These are phyloP conservation scores for Rhinichthys osculus DNA, from an alignment of 2,797 vertebrate genomes.

Conservation along the genomic window DNA sequence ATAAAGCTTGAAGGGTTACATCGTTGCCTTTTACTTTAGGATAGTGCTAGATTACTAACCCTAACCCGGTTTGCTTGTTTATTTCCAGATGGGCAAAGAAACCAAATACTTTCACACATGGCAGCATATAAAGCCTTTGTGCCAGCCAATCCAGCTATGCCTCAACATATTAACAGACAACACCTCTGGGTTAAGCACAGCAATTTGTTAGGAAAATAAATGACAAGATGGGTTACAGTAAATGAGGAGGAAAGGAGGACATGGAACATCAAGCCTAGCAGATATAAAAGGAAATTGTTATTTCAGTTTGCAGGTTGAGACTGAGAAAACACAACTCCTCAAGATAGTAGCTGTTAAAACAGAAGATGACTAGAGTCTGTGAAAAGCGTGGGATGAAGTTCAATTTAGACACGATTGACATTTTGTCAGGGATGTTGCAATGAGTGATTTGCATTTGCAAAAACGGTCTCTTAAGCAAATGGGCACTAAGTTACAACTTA, in stretches of 20 bases:
- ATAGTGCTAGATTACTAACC: background rate
- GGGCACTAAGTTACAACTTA: background rate
- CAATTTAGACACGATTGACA: slow-evolving; percentile 26
- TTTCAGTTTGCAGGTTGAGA: slow-evolving; percentile 41
- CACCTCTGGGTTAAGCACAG: slow-evolving; percentile 39
- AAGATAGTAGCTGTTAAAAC: slow-evolving; percentile 41
- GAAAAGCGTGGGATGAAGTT: slow-evolving; percentile 31
- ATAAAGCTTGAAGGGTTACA: background rate
- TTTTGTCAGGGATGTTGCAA: slow-evolving; percentile 30
- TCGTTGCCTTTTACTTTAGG: background rate
- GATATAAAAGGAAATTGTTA: slow-evolving; percentile 73
- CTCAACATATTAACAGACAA: slow-evolving; percentile 76
- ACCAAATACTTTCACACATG: slow-evolving; percentile 68
- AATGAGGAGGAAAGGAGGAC: slow-evolving; percentile 71
- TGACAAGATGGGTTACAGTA: slow-evolving; percentile 59
- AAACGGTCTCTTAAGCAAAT: slow-evolving; percentile 17
- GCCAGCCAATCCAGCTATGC: slow-evolving; percentile 74
- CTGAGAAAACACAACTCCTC: slow-evolving; percentile 42
- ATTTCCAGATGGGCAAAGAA: slow-evolving; percentile 37
- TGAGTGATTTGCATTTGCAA: slow-evolving; percentile 18
- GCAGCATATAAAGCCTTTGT: slow-evolving; percentile 55
- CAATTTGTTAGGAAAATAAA: slow-evolving; percentile 62
- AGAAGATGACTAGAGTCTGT: slow-evolving; percentile 6
- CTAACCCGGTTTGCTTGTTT: background rate
- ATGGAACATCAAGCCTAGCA: slow-evolving; percentile 76